Conservation (phyloP, 2,113 vertebrate species). For the Neodontobutis hainanensis region DNA sequence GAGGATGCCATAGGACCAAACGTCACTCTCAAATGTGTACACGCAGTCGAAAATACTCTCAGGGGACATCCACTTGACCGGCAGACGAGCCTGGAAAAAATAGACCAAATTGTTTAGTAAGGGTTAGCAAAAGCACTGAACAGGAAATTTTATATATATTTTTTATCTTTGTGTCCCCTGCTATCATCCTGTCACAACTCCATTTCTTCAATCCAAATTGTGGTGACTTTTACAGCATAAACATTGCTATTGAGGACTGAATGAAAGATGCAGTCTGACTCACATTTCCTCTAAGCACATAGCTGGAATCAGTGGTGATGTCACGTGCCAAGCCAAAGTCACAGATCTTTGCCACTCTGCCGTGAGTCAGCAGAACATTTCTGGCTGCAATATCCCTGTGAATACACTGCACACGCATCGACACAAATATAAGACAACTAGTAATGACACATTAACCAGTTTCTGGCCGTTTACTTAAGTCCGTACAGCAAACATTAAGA, state of each 20-base stretch:
- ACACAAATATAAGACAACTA: constrained; percentile 29
- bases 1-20: constrained; percentile 98
- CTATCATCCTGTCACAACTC: too few relatives aligned
- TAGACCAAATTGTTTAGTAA: too few relatives aligned
- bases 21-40: constrained; percentile 96
- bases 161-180: too few relatives aligned
- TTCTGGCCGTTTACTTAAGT: constrained; percentile 4
- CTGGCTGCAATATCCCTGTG: constrained; percentile 96
- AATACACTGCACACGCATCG: constrained; percentile 84
- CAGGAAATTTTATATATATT: too few relatives aligned
- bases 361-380: constrained; percentile 95
- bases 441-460: constrained; percentile 28
- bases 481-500: not conserved
- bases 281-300: constrained; percentile 97
- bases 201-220: too few relatives aligned
- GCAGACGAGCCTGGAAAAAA: constrained; percentile 88
- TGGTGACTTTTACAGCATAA: too few relatives aligned
- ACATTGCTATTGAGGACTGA: not conserved
- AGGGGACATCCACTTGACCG: constrained; percentile 99
- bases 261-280: constrained; percentile 67
- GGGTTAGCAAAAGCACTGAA: too few relatives aligned
- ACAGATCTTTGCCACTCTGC: constrained; percentile 97
- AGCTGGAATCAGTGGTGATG: constrained; percentile 96
- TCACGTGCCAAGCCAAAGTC: constrained; percentile 97
- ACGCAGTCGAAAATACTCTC: constrained; percentile 97